Evolutionary conservation across 2,113 vertebrate genomes (phyloP), one percentile per base, ranked within the genome.

Genomic region (Himantopus leucocephalus): DNA sequence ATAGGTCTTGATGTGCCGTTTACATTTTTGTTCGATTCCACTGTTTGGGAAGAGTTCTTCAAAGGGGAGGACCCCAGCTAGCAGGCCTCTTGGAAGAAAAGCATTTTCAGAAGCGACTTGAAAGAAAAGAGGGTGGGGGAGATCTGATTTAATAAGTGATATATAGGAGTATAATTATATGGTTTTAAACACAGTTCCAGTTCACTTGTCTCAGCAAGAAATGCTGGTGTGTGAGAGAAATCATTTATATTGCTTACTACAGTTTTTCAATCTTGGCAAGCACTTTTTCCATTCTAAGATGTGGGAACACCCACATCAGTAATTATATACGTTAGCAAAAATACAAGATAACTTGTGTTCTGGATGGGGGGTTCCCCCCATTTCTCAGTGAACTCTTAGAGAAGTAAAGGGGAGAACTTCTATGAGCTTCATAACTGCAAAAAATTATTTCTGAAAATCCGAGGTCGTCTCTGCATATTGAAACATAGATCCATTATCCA

Each of bases 61-160:
- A 21, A 53, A 91, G 29, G 10, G 34, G 30, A 92, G 67, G 90
- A 96, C 90, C 85, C 77, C 85, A 89, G 86, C 83, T 71, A 90
- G 52, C 67, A 95, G 55, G 43, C 39, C 68, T 89, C 75, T 91
- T 71, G 77, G 91, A 95, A 96, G 58, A 92, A 85, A 64, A 78
- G 55, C 27, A 7, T 96, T 96, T 97, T 67, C 88, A 97, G 92
- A 90, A 96, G 64, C 7, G 18, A 97, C 96, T 94, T 97, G 88
- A 98, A 97, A 98, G 96, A 63, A 87, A 86, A 95, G 75, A 96
- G 94, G 96, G 97, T 97, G 95, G 94, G 94, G 80, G 81, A 96
- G 83, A 97, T 95, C 93, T 96, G 96, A 97, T 98, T 98, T 97
- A 97, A 97, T 97, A 98, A 97, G 92, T 97, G 97, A 97, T 98